These are phyloP conservation scores for Drosophila baimaii DNA, from an alignment of 1,140 invertebrate species.

Conservation along the genomic window DNA sequence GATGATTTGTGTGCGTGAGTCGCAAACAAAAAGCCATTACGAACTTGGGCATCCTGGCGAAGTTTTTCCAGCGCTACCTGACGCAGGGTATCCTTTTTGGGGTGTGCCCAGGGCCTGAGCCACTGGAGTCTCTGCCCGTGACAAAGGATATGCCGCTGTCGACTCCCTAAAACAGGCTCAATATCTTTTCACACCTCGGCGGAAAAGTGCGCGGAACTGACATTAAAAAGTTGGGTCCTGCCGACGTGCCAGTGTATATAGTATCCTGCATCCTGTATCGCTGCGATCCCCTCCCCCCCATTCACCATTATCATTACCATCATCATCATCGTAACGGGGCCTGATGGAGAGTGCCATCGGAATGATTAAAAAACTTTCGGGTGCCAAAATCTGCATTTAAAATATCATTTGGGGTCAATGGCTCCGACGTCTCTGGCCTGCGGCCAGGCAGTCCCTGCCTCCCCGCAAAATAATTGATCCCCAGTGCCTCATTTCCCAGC, in stretches of 20 bases:
- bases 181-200: conserved; percentile 55
- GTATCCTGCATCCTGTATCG: neutral
- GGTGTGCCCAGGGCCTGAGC: neutral
- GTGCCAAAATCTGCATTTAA: conserved; percentile 67
- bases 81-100: conserved; percentile 8
- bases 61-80: conserved; percentile 23
- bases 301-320: conserved; percentile 40
- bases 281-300: conserved; percentile 4
- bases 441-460: conserved; percentile 32
- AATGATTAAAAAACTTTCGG: conserved; percentile 77
- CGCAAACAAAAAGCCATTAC: conserved; percentile 75
- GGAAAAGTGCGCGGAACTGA: conserved; percentile 62
- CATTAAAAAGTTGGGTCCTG: conserved; percentile 66
- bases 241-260: conserved; percentile 50
- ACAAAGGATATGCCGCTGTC: neutral
- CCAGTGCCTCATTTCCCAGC: conserved; percentile 67
- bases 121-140: too few species aligned
- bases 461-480: conserved; percentile 76
- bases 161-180: conserved; percentile 1
- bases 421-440: conserved; percentile 60
- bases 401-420: conserved; percentile 54
- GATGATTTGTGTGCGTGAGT: conserved; percentile 45
- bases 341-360: conserved; percentile 54
- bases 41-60: conserved; percentile 44
- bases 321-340: conserved; percentile 6